Conservation (phyloP, 2,888 invertebrate species). For the Nymphalis polychloros region DNA sequence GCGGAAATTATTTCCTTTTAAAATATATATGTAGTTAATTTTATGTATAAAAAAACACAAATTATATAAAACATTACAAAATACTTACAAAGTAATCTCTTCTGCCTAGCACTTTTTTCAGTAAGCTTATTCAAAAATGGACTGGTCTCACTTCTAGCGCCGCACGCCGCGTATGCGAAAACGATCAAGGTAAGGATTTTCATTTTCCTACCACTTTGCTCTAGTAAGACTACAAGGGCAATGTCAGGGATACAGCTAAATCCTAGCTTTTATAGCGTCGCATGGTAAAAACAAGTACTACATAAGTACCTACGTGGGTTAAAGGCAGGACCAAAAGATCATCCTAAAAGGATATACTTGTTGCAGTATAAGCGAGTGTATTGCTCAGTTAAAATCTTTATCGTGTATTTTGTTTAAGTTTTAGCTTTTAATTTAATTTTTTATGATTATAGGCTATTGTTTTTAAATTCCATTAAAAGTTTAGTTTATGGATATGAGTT, state of each 20-base stretch:
- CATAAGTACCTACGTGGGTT: slow-evolving; percentile 67
- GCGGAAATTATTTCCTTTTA: no score
- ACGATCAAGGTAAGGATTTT: slow-evolving; percentile 52
- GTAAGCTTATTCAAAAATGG: slow-evolving; percentile 35
- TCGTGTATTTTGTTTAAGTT: slow-evolving; percentile 20
- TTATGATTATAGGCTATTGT: neutral
- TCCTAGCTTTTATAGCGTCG: slow-evolving; percentile 75
- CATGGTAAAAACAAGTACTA: slow-evolving; percentile 64
- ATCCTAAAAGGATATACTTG: slow-evolving; percentile 70
- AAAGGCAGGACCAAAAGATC: slow-evolving; percentile 65
- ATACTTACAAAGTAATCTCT: slow-evolving; percentile 66
- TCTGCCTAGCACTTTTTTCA: slow-evolving; percentile 49
- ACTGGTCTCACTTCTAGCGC: slow-evolving; percentile 38
- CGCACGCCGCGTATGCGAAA: slow-evolving; percentile 44
- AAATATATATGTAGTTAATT: no score
- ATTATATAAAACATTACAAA: neutral
- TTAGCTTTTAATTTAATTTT: slow-evolving; percentile 4
- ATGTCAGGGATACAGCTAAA: slow-evolving; percentile 73
- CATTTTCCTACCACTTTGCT: slow-evolving; percentile 53
- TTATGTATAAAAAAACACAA: no score
- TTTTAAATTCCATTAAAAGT: neutral
- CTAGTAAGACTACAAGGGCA: slow-evolving; percentile 58
- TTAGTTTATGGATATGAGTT: neutral
- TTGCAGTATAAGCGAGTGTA: slow-evolving; percentile 43
- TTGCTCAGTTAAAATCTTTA: slow-evolving; percentile 32